Base-by-base conservation (phyloP, 2,888 invertebrate genomes). In the Dryocosmus kuriphilus region DNA sequence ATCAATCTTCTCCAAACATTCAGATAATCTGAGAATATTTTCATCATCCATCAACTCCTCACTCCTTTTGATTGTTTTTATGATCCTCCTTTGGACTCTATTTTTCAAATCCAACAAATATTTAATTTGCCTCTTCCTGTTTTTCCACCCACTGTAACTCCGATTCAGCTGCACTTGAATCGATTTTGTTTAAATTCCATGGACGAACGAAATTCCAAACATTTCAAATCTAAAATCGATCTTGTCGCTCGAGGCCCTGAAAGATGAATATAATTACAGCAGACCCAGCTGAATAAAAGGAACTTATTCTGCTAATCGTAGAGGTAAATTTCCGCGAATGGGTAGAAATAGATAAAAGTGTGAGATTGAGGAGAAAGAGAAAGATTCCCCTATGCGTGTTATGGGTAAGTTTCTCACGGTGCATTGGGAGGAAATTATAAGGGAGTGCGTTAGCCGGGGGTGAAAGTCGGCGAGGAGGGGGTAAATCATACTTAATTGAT, bases 341-440 rank as follows among this genome's bases (percentile, higher is more conserved):
- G 79, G 60, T 55, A 71, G 77, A 77, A 73, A 73, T 65, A 76
- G 35, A 73, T 65, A 76, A 27, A 62, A 61, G 62, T 74, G 76
- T 76, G 57, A 63, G 74, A 74, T 67, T 71, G 62, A 73, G 73
- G 74, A 75, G 76, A 74, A 65, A 71, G 65, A 55, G 81, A 80
- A 79, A 82, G 78, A 82, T 79, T 80, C 75, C 79, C 86, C 83
- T 85, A 82, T 82, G 83, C 87, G 90, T 89, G 90, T 89, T 90
- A 85, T 87, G 84, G 84, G 84, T 86, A 81, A 89, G 89, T 90
- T 90, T 90, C 90, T 90, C 90, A 90, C 90, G 90, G 90, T 90
- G 89, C 90, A 90, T 90, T 89, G 88, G 88, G 74, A 83, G 79
- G 77, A 83, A 81, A 83, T 83, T 81, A 83, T 79, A 82, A 81